Base-by-base conservation (phyloP, 1,140 invertebrate species). In the Drosophila sproati region DNA sequence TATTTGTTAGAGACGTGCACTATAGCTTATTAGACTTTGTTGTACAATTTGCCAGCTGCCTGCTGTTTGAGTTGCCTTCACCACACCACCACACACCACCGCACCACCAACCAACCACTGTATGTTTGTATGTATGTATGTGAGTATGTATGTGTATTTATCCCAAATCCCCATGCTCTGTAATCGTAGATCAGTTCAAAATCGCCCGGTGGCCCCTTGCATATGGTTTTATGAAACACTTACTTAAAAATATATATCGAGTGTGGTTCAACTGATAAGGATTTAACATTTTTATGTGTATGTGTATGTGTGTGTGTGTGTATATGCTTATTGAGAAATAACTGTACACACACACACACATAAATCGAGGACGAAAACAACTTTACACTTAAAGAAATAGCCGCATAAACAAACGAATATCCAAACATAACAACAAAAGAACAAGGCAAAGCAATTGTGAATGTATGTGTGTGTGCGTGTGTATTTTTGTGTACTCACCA, bases 1-100 rank as follows among this genome's bases (percentile, higher is more conserved):
- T 54, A 20, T 54, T 64, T 78, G 76, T 88, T 89, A 80, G 56
- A 78, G 71, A 80, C 85, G 85, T 88, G 85, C 85, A 88, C 61
- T 81, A 82, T 3, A 50, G 66, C 73, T 74, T 62, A 73, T 77
- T 79, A 68, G 52, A 68, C 37, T 61, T 83, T 83, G 68, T 85
- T 76, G 67, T 70, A 85, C 55, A 39, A 55, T 69, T 55, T 8
- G 10, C n/a, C 47, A 62, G 55, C 34, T 76, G 59, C 28, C 29
- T 43, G 32, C n/a, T 60, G 31, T 20, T 47, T 20, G 4, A 48
- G n/a, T 41, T 60, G 34, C 41, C 50, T 55, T n/a, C 31, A 20
- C 37, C n/a, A 6, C 43, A 35, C 37, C 12, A 20, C 34, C 28
- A 32, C 48, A 51, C 29, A 45, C 29, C 55, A 59, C 55, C 39